A percentile compares a stretch with the other conserved stretches of the same genome.
These are phyloP conservation scores for Nymphalis c-album DNA, from an alignment of 2,888 invertebrate species.

Conservation along the genomic window DNA sequence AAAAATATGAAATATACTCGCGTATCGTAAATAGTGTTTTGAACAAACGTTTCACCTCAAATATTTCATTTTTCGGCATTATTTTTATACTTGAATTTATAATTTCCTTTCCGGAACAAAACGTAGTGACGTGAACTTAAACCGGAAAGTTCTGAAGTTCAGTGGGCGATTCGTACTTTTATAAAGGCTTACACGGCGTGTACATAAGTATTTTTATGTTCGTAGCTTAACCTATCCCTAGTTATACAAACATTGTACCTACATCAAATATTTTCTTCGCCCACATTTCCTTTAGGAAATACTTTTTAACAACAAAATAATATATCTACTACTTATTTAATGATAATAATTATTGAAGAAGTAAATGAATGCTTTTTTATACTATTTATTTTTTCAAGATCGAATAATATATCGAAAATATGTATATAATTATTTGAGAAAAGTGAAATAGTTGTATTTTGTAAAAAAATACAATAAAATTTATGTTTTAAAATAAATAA, in stretches of 20 bases:
- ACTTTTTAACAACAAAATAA: too few species aligned
- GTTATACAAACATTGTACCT: slow-evolving; percentile 33
- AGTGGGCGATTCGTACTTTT: slow-evolving; percentile 53
- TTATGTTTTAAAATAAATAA: too few species aligned
- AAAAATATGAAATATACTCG: too few species aligned
- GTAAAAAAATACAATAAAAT: too few species aligned
- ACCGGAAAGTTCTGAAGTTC: slow-evolving; percentile 57
- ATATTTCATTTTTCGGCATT: slow-evolving; percentile 35
- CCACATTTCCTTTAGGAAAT: neutral
- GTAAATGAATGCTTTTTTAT: neutral
- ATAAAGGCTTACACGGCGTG: slow-evolving; percentile 47
- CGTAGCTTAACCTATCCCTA: slow-evolving; percentile 37
- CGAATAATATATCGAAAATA: neutral
- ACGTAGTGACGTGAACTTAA: slow-evolving; percentile 54
- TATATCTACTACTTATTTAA: neutral
- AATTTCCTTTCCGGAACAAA: slow-evolving; percentile 34
- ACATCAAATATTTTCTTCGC: slow-evolving; percentile 11
- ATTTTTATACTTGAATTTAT: slow-evolving; percentile 14
- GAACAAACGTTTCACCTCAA: slow-evolving; percentile 39
- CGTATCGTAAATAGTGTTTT: too few species aligned
- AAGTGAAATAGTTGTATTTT: too few species aligned
- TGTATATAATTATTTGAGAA: too few species aligned
- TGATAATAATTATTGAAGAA: neutral
- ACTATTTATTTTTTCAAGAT: neutral
- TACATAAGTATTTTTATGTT: slow-evolving; percentile 32